Conservation (phyloP, 1,140 invertebrate species). For the Telenomus remus region DNA sequence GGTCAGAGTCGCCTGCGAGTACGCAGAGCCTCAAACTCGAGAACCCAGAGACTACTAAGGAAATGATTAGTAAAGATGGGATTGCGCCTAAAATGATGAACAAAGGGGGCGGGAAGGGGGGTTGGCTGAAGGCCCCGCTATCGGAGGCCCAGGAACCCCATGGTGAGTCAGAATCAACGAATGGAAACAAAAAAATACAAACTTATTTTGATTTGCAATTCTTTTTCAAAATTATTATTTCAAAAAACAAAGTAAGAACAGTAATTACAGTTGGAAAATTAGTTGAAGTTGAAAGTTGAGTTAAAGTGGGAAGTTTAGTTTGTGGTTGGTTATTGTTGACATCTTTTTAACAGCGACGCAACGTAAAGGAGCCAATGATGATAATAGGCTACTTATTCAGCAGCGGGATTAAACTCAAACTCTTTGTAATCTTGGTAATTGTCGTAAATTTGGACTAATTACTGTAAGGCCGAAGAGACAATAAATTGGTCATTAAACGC, state of each 20-base stretch:
- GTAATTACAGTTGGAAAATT: too few species aligned
- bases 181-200: conserved; percentile 4
- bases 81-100: conserved; percentile 72
- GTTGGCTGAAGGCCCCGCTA: conserved; percentile 74
- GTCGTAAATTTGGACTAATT: conserved; percentile 63
- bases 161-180: conserved; percentile 73
- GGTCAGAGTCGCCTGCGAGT: conserved; percentile 73
- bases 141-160: conserved; percentile 77
- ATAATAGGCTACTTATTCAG: conserved; percentile 69
- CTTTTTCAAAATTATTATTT: too few species aligned
- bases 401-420: conserved; percentile 67
- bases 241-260: too few species aligned
- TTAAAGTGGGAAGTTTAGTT: neutral
- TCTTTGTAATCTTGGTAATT: conserved; percentile 76
- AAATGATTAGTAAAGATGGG: conserved; percentile 75
- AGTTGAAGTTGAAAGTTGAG: too few species aligned
- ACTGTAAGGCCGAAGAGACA: conserved; percentile 76
- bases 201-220: neutral
- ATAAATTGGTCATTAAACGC: conserved; percentile 58
- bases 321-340: neutral
- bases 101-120: conserved; percentile 76
- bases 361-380: conserved; percentile 69
- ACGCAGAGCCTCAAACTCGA: conserved; percentile 72
- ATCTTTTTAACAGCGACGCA: neutral
- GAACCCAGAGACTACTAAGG: conserved; percentile 73